Base-by-base conservation (phyloP, 1,140 invertebrate genomes). In the Cataglyphis hispanica region DNA sequence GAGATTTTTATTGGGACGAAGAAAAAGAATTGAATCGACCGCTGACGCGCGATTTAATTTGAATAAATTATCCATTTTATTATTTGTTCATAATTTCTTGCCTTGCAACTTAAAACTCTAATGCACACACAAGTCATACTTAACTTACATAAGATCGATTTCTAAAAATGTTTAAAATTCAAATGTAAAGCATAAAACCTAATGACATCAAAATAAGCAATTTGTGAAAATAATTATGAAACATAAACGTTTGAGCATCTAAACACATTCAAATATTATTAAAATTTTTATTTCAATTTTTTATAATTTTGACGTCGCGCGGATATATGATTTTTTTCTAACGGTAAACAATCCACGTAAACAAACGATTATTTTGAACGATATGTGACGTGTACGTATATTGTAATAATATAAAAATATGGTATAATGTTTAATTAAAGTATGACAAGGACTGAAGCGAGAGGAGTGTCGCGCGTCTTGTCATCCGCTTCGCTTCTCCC, bases 1-100 rank as follows among this genome's bases (percentile, higher is more conserved):
- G 16, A 66, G n/a, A 67, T 27, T 19, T 67, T 66, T 31, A 69
- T 80, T 37, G 6, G 25, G 34, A 76, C 22, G n/a, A n/a, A 27
- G 43, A 6, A 27, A 66, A 11, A 19, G 19, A 77, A 37, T 4
- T 1, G 31, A 10, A 43, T 53, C 3, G 11, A 56, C 22, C 19
- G 50, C 50, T 53, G 19, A 74, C 11, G 31, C 31, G 13, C 10
- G 31, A 31, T 31, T 53, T 6, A 27, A 27, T 31, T 27, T 2
- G 13, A 63, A 63, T 31, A 66, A 5, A 8, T 64, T 64, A 34
- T 77, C 10, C 7, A 5, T 10, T 19, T 10, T 31, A 31, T n/a
- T 76, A 19, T 40, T 60, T 40, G 31, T 58, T 58, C 0, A 16
- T 5, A 27, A 22, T 31, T 31, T 3, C 0, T 31, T 31, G 31